Percentiles rank a stretch among this genome's conserved stretches.
Evolutionary conservation across 35 echinoderm and acorn worm species (phyloP).

Genomic region (Heliocidaris tuberculata): DNA sequence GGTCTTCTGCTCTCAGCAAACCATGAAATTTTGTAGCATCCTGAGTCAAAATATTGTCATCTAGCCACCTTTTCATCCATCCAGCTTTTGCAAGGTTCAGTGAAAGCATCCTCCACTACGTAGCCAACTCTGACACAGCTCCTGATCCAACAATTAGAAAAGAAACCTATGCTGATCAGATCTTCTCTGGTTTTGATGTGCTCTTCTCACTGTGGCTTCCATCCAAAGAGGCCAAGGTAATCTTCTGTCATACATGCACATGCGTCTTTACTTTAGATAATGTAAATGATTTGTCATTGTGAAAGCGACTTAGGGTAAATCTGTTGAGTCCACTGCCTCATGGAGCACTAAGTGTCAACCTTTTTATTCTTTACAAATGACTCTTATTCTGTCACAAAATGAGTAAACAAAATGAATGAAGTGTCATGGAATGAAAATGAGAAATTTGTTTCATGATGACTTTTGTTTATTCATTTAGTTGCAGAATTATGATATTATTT

Average conservation of each 20-base stretch:
- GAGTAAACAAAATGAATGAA: too few relatives aligned
- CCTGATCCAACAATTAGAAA: constrained; percentile 85
- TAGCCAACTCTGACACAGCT: constrained; percentile 95
- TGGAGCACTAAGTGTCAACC: too few relatives aligned
- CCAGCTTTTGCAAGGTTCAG: constrained; percentile 86
- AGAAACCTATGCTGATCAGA: constrained; percentile 78
- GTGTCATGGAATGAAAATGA: too few relatives aligned
- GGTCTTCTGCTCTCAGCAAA: too few relatives aligned
- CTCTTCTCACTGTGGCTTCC: constrained; percentile 89
- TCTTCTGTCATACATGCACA: not conserved
- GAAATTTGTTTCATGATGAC: too few relatives aligned
- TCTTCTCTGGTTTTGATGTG: constrained; percentile 89
- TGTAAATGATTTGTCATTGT: not conserved
- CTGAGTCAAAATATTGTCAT: not conserved
- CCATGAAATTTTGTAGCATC: too few relatives aligned
- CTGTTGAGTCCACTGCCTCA: too few relatives aligned
- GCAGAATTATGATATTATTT: too few relatives aligned
- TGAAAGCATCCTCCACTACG: constrained; percentile 92
- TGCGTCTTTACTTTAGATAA: not conserved
- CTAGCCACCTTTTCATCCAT: not conserved
- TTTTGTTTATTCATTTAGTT: too few relatives aligned
- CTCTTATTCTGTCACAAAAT: too few relatives aligned
- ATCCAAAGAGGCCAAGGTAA: constrained; percentile 92
- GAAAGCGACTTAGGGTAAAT: too few relatives aligned
- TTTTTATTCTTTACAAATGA: too few relatives aligned